Conservation (phyloP, 1,140 invertebrate species). For the Lanistes nyassanus region DNA sequence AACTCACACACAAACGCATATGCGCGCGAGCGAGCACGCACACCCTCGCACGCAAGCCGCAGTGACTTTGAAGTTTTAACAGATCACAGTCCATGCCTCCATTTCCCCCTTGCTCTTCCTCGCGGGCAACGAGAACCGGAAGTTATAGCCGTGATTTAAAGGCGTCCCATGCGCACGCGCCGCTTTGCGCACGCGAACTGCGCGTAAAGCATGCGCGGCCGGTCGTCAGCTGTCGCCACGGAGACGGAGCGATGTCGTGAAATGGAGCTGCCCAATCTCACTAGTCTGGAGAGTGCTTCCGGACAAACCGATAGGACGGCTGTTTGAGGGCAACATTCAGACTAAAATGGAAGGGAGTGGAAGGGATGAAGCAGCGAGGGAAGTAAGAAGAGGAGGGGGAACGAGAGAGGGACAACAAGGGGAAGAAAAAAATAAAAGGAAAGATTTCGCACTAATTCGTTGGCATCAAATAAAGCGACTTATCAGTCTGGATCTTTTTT, state of each 20-base stretch:
- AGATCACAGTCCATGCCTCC: slow-evolving; percentile 11
- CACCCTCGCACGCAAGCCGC: no score
- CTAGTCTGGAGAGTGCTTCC: slow-evolving; percentile 9
- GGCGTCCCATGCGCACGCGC: slow-evolving; percentile 8
- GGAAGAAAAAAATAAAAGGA: background rate
- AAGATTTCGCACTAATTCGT: background rate
- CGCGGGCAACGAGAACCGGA: slow-evolving; percentile 18
- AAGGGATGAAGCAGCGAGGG: background rate
- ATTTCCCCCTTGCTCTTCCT: slow-evolving; percentile 10
- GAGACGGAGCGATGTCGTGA: slow-evolving; percentile 11
- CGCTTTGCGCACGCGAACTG: slow-evolving; percentile 6
- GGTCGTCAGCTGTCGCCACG: slow-evolving; percentile 3
- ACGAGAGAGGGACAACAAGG: background rate
- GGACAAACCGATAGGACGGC: background rate
- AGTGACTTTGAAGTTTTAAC: slow-evolving; percentile 7
- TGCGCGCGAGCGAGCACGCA: no score
- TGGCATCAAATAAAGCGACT: no score
- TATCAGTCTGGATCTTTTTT: background rate
- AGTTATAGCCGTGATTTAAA: slow-evolving; percentile 16
- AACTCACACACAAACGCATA: no score
- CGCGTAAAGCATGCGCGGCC: slow-evolving; percentile 18
- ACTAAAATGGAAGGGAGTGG: background rate
- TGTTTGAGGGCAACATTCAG: slow-evolving; percentile 4
- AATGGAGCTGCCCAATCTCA: background rate
- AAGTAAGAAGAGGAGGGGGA: background rate